Conservation (phyloP, 2,113 vertebrate species). For the Macrotus californicus region DNA sequence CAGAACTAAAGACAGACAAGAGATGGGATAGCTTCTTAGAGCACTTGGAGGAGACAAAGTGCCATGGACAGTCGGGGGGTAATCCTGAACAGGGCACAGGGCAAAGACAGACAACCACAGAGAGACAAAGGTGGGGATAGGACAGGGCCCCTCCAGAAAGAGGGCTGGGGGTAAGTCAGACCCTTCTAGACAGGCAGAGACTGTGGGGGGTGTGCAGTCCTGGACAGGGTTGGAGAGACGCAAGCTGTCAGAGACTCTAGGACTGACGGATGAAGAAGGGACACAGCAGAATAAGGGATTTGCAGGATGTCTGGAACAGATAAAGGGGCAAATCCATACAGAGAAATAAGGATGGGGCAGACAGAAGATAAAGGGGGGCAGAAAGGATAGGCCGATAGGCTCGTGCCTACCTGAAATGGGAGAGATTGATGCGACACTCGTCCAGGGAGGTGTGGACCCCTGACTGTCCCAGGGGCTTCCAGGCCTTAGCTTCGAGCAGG, state of each 20-base stretch:
- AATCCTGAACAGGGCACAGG: neutral
- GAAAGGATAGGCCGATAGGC: neutral
- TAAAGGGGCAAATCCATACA: neutral
- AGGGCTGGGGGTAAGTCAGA: neutral
- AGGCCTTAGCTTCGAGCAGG: constrained; percentile 54
- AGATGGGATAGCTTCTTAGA: neutral
- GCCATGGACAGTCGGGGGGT: neutral
- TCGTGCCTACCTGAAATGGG: constrained; percentile 66
- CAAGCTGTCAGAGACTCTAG: neutral
- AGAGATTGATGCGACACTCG: constrained; percentile 60
- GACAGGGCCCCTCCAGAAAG: neutral
- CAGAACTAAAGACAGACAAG: neutral
- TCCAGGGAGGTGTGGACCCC: constrained; percentile 49
- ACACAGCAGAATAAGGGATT: neutral
- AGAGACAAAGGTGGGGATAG: neutral
- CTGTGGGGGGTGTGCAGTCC: neutral
- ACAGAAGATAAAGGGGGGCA: neutral
- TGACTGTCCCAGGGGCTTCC: constrained; percentile 28
- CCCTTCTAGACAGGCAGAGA: neutral
- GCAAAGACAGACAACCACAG: neutral
- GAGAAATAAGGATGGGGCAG: neutral
- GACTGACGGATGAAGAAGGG: neutral
- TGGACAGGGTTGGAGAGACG: neutral
- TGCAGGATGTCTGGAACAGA: neutral
- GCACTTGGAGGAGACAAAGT: neutral